A percentile compares a stretch with the other conserved stretches of the same genome.
These are phyloP conservation scores for Augochlorella aurata DNA, from an alignment of 2,888 invertebrate species.

Conservation along the genomic window DNA sequence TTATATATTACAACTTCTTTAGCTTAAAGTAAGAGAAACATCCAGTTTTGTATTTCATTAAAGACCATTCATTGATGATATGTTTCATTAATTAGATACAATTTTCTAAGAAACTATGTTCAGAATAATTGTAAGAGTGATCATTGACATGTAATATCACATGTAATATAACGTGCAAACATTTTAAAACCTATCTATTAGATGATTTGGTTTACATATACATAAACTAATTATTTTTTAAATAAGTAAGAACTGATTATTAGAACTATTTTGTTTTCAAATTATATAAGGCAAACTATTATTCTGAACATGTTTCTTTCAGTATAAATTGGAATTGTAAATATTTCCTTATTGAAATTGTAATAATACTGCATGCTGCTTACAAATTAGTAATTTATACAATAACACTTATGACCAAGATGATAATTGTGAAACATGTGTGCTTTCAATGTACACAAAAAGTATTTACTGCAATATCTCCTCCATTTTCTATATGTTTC, in stretches of 20 bases:
- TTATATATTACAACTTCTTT: slow-evolving; percentile 74
- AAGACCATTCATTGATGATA: slow-evolving; percentile 51
- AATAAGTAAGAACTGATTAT: not conserved
- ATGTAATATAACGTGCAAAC: slow-evolving; percentile 6
- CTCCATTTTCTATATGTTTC: slow-evolving; percentile 41
- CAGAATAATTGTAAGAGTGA: slow-evolving; percentile 47
- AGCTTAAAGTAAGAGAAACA: slow-evolving; percentile 66
- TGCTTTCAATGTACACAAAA: slow-evolving; percentile 50
- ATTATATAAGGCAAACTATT: slow-evolving; percentile 25
- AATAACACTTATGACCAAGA: slow-evolving; percentile 66
- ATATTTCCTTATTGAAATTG: slow-evolving; percentile 52
- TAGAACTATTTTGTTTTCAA: not conserved
- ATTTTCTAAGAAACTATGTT: slow-evolving; percentile 53
- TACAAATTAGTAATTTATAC: slow-evolving; percentile 66
- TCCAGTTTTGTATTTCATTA: slow-evolving; percentile 66
- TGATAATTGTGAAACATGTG: slow-evolving; percentile 58
- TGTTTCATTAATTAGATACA: slow-evolving; percentile 53
- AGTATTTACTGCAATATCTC: slow-evolving; percentile 54
- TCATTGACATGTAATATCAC: slow-evolving; percentile 10
- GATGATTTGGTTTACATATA: slow-evolving; percentile 11
- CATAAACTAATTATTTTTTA: slow-evolving; percentile 11
- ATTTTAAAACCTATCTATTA: slow-evolving; percentile 11
- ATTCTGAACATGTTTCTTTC: slow-evolving; percentile 56
- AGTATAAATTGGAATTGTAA: slow-evolving; percentile 52
- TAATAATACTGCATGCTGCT: slow-evolving; percentile 63